phyloP scores from a whole-genome alignment of 1,140 invertebrate genomes.

The Phymastichus coffea region DNA sequence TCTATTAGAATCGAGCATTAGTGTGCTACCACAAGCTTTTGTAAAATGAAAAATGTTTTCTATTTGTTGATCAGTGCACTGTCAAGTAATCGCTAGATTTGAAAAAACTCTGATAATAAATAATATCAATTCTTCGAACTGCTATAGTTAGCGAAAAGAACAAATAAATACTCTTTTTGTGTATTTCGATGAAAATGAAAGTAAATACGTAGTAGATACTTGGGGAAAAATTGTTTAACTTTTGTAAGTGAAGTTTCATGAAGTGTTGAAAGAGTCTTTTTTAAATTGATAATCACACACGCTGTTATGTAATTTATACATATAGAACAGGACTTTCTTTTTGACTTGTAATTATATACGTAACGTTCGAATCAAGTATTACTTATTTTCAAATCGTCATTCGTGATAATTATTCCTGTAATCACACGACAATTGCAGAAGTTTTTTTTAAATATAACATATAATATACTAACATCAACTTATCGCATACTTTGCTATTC shows the following conservation, averaged over 20 bases:
- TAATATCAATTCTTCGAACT: too few species aligned
- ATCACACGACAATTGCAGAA: not conserved
- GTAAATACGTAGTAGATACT: slow-evolving; percentile 19
- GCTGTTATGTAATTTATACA: not conserved
- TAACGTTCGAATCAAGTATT: not conserved
- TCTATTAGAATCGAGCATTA: too few species aligned
- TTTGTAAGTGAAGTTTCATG: not conserved
- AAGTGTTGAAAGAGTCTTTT: slow-evolving; percentile 6
- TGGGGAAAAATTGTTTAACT: slow-evolving; percentile 4
- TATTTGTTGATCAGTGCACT: too few species aligned
- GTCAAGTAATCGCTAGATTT: too few species aligned
- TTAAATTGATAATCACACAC: not conserved
- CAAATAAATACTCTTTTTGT: not conserved
- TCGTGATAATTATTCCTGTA: slow-evolving; percentile 1
- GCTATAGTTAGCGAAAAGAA: too few species aligned
- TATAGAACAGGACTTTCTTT: slow-evolving; percentile 17
- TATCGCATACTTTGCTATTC: not conserved
- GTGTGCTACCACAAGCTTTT: too few species aligned
- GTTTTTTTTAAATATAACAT: slow-evolving; percentile 1
- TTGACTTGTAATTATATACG: slow-evolving; percentile 6
- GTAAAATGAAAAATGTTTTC: too few species aligned
- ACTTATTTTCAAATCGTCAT: not conserved
- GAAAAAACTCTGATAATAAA: too few species aligned
- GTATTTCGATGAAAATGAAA: slow-evolving; percentile 1
- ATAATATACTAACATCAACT: slow-evolving; percentile 1